Evolutionary conservation across 2,113 vertebrate species (phyloP), one percentile per base, ranked within the genome.

Genomic region (Amblyornis subalaris): DNA sequence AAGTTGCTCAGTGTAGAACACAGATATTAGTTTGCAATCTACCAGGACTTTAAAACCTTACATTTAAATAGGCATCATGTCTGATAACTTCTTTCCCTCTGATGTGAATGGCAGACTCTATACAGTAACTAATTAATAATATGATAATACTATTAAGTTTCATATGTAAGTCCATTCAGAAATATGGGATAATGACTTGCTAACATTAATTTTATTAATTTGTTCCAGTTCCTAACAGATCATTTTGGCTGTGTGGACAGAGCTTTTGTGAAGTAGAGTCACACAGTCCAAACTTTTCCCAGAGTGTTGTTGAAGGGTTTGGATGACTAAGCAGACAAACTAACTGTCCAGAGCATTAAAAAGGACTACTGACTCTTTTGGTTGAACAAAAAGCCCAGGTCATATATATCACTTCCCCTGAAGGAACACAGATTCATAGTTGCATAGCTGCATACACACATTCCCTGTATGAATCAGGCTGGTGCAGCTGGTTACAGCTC

Each of bases 401-500:
- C 45, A 6, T 24, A 67, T 20, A 14, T 35, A 26, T 28, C 19
- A 12, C 14, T 61, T 55, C 4, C 6, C 16, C 19, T 61, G 51
- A 45, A 70, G 60, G 16, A 90, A 61, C 31, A 29, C 22, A 13
- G 28, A 53, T 51, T 26, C 44, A 42, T 10, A 15, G 15, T 33
- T 51, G 12, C n/a, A 38, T 29, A 44, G 29, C 9, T 55, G 9
- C 9, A 7, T 28, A 20, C 22, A 28, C 9, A 14, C 0, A 0
- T 48, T 65, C 20, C 6, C 16, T 60, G 4, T 65, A 40, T 11
- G 22, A 38, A 53, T 72, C 69, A 58, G n/a, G 7, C n/a, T 57
- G 48, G 25, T 53, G 23, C 25, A 26, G 23, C 12, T 81, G n/a
- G 12, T 61, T 76, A 7, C 10, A 54, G 33, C 19, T 57, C 50